Percentiles rank a stretch among this genome's conserved stretches.
Evolutionary conservation across 2,888 invertebrate species (phyloP).

Genomic region (Ichneumoninae sp.): DNA sequence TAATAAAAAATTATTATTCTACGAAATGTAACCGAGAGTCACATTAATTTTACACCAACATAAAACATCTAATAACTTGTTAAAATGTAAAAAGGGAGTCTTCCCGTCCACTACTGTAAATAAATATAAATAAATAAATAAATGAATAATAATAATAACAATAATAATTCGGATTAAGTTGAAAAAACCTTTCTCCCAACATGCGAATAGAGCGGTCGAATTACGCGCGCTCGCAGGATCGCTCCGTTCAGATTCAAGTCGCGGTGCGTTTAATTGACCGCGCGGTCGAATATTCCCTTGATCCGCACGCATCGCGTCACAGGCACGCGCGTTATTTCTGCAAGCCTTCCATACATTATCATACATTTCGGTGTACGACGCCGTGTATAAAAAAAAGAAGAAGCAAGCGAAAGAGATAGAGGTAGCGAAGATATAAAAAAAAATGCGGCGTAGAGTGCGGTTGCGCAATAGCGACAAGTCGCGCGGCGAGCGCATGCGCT

Average conservation of each 20-base stretch:
- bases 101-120: no score
- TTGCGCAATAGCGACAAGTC: conserved; percentile 79
- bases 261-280: background rate
- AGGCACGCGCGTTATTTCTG: background rate
- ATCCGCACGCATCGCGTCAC: conserved; percentile 10
- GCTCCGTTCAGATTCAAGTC: no score
- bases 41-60: background rate
- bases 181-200: no score
- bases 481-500: conserved; percentile 73
- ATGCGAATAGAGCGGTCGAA: no score
- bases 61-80: no score
- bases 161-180: background rate
- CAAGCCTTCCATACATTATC: background rate
- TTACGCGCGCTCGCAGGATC: no score
- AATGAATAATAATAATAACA: background rate
- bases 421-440: conserved; percentile 57
- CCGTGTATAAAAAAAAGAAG: conserved; percentile 45
- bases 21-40: no score
- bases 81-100: no score
- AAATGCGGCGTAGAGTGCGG: conserved; percentile 65
- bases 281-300: conserved; percentile 17
- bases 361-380: conserved; percentile 34
- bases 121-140: background rate
- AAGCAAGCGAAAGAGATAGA: conserved; percentile 36
- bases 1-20: no score